Evolutionary conservation across 1,140 invertebrate genomes (phyloP).

Genomic region (Eueides isabella): DNA sequence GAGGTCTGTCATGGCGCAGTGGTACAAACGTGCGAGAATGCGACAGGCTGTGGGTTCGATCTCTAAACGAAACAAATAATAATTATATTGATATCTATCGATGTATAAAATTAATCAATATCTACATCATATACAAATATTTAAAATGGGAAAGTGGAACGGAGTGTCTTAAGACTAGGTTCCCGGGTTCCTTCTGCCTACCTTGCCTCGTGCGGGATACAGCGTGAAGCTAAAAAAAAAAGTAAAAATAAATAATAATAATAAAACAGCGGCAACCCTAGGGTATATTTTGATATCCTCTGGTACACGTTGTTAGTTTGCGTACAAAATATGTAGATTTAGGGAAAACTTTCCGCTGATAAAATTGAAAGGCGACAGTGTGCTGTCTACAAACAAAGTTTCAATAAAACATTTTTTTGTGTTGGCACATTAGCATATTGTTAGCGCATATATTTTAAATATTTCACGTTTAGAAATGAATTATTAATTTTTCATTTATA

Average conservation of each 20-base stretch:
- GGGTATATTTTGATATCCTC: background rate
- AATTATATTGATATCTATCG: too few species aligned
- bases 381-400: background rate
- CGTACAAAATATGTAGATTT: background rate
- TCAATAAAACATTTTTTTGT: constrained; percentile 4
- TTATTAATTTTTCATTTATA: background rate
- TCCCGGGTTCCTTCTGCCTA: too few species aligned
- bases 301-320: background rate
- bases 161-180: too few species aligned
- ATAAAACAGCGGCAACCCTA: background rate
- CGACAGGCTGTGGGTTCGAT: too few species aligned
- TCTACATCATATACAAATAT: too few species aligned
- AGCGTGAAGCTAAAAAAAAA: too few species aligned
- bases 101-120: too few species aligned
- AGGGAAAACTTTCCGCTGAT: constrained; percentile 4
- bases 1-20: too few species aligned
- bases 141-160: too few species aligned
- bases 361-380: background rate
- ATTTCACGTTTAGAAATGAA: background rate
- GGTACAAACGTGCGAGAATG: too few species aligned
- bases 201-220: too few species aligned
- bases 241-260: background rate
- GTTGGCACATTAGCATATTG: background rate
- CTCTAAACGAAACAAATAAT: too few species aligned
- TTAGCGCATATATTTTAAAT: background rate